Evolutionary conservation across 2,113 vertebrate genomes (phyloP).

Genomic region (Dinomys branickii): DNA sequence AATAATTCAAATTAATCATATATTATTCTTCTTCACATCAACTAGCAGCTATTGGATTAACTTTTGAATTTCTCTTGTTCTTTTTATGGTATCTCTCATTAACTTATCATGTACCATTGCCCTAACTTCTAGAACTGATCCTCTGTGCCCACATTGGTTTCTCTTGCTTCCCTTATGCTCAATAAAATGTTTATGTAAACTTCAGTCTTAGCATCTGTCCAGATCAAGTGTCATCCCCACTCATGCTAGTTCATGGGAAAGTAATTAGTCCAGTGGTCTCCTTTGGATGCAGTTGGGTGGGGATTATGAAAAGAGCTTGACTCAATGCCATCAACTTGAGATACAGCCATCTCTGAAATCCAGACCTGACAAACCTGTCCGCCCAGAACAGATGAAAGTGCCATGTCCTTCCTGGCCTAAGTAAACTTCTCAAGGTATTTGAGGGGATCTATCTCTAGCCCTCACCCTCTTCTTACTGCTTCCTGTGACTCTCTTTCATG

Average conservation of each 20-base stretch:
- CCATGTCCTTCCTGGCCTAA: background rate
- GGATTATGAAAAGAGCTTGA: background rate
- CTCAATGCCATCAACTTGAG: background rate
- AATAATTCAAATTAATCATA: background rate
- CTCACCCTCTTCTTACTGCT: background rate
- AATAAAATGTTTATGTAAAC: background rate
- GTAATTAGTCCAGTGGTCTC: background rate
- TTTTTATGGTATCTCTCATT: background rate
- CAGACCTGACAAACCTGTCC: background rate
- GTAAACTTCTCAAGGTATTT: background rate
- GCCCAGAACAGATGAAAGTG: background rate
- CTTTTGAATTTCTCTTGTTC: background rate
- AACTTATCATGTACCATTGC: background rate
- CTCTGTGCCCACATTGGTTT: background rate
- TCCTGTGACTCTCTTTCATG: background rate
- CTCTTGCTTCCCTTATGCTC: background rate
- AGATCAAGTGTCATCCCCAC: background rate
- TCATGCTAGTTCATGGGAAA: background rate
- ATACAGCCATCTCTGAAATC: background rate
- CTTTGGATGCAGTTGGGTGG: background rate
- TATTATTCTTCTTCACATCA: background rate
- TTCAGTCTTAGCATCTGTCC: background rate
- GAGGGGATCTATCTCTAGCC: background rate
- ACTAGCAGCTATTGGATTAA: background rate
- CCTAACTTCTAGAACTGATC: background rate